Evolutionary conservation across 2,113 vertebrate genomes (phyloP), one percentile per base, ranked within the genome.

Genomic region (Passerina amoena): DNA sequence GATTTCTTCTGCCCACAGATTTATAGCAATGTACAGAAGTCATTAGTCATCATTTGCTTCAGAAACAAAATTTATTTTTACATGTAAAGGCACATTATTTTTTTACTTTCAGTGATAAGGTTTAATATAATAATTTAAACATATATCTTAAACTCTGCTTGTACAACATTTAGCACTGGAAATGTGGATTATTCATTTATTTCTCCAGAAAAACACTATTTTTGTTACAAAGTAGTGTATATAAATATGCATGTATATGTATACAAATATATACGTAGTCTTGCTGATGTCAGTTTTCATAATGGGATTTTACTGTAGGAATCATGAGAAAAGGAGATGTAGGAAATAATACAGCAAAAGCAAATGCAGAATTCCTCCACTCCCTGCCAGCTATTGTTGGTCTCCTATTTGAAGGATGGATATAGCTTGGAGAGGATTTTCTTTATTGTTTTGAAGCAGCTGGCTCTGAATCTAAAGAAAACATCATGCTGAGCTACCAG

Each of bases 361-460:
- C 28, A 33, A 81, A 59, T 24, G 9, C 15, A 86, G 17, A 21
- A 92, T 60, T 82, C 54, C 53, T 94, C 47, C 42, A 86, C 5
- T 69, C 25, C 33, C 37, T 82, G 27, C 11, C 53, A 95, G 61
- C 30, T 82, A 91, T 35, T 93, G 37, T 65, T 86, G 69, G 63
- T 86, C 45, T 77, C 33, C 12, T 45, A 24, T 90, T 70, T 88
- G 70, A 95, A 90, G 79, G 75, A 83, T 5, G 76, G 38, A 73
- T 80, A 69, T 4, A 5, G 24, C 48, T 80, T 69, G 61, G 63
- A 86, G 68, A 90, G 28, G 76, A 76, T 95, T 95, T 89, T 82
- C 70, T 87, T 91, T 84, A 92, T 56, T 95, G 77, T 94, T 94
- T 93, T 95, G 79, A 87, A 91, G 51, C 63, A 87, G 65, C 61